Evolutionary conservation across 2,888 invertebrate species (phyloP), one percentile per base, ranked within the genome.

Genomic region (Philhelius pedissequus): DNA sequence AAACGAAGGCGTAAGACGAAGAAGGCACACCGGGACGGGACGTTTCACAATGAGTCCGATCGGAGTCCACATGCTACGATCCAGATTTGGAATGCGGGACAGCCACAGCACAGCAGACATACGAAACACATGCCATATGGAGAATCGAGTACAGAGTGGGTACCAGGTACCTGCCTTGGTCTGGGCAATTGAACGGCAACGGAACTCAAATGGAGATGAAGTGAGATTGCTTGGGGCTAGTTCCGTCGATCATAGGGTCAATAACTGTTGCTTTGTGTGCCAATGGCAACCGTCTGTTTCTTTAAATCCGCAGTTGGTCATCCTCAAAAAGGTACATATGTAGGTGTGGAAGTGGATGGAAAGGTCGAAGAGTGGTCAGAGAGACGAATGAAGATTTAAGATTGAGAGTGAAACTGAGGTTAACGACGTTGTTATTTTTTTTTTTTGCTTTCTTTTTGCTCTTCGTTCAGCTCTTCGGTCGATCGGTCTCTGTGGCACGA

Each of bases 81-180:
- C 80, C 71, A 76, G 79, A 84, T 84, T 80, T 79, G 54, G 68
- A 79, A 66, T 70, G 68, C 68, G 60, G 79, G 66, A 48, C 60
- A 80, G 48, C 70, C 66, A 71, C 68, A 54, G 79, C 58, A 48
- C 60, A 80, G 48, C 70, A 77, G 75, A 62, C 69, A 75, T 38
- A 79, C 60, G 30, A 38, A 75, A 71, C 66, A 84, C 71, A 84
- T 84, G 84, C 79, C 84, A 78, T 70, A 83, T 83, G 83, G 69
- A 58, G 60, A 60, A 27, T 56, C 20, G 32, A 35, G 13, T 18
- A 32, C 9, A 11, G n/a, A n/a, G n/a, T n/a, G n/a, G n/a, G n/a
- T n/a, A n/a, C n/a, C 13, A 35, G 64, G 69, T 78, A 83, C 83
- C 83, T 84, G 83, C 68, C 62, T 69, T 15, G 15, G 8, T n/a